These are phyloP conservation scores for Mantis religiosa DNA, from an alignment of 2,888 invertebrate species.

Conservation along the genomic window DNA sequence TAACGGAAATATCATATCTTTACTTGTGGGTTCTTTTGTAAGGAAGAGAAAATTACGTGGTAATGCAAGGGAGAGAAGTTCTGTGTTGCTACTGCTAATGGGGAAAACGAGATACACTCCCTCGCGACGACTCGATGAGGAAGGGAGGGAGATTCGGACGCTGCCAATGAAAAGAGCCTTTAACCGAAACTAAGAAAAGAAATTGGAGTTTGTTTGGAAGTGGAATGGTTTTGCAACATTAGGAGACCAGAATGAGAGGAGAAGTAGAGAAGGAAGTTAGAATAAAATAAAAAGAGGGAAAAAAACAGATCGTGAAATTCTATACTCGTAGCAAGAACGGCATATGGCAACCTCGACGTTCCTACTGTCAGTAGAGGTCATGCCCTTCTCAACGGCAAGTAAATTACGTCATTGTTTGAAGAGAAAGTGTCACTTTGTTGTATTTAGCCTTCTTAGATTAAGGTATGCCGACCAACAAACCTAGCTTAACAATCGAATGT, in stretches of 20 bases:
- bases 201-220: constrained; percentile 19
- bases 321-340: not conserved
- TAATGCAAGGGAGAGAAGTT: not conserved
- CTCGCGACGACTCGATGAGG: not conserved
- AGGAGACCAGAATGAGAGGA: not conserved
- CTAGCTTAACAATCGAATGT: no score
- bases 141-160: not conserved
- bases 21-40: not conserved
- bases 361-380: no score
- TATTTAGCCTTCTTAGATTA: no score
- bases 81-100: not conserved
- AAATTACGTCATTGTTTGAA: no score
- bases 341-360: not conserved
- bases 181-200: constrained; percentile 18
- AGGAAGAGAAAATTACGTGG: not conserved
- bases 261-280: not conserved
- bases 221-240: constrained; percentile 19
- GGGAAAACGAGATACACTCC: not conserved
- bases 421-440: no score
- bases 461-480: no score
- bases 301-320: not conserved
- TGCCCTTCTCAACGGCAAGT: no score
- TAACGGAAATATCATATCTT: not conserved
- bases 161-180: constrained; percentile 9
- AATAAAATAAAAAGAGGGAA: not conserved